A percentile compares a stretch with the other conserved stretches of the same genome.
Conservation (phyloP, 2,113 vertebrate species). For the Bufo gargarizans region DNA sequence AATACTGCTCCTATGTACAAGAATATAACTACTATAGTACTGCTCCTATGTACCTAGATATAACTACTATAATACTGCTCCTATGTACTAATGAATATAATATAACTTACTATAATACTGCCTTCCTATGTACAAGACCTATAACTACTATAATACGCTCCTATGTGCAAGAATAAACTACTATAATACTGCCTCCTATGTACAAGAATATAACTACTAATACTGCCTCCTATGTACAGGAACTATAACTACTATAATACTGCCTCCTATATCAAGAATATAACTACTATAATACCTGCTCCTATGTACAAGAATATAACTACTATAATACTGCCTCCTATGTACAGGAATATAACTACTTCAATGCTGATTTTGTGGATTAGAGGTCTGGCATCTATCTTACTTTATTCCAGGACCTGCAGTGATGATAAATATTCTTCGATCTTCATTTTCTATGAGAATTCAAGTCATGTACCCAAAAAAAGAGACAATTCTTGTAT, state of each 20-base stretch:
- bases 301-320: neutral
- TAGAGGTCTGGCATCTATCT: neutral
- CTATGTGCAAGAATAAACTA: neutral
- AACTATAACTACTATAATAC: neutral
- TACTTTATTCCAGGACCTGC: neutral
- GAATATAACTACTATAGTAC: neutral
- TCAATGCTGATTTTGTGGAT: neutral
- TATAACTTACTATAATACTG: neutral
- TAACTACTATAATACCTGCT: neutral
- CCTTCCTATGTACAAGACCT: neutral
- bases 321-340: neutral
- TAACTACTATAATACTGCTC: neutral
- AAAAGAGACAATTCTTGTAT: constrained; percentile 1
- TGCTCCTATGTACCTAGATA: neutral
- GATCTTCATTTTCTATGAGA: neutral
- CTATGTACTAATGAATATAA: neutral
- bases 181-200: neutral
- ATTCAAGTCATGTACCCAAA: neutral
- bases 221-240: too few relatives aligned
- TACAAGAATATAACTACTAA: neutral
- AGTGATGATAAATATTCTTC: neutral
- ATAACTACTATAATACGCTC: neutral
- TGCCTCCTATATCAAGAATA: neutral
- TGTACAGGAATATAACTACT: neutral
- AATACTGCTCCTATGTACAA: neutral